Percentiles rank a stretch among this genome's conserved stretches.
Evolutionary conservation across 2,888 invertebrate genomes (phyloP).

Genomic region (Cremastinae sp.): DNA sequence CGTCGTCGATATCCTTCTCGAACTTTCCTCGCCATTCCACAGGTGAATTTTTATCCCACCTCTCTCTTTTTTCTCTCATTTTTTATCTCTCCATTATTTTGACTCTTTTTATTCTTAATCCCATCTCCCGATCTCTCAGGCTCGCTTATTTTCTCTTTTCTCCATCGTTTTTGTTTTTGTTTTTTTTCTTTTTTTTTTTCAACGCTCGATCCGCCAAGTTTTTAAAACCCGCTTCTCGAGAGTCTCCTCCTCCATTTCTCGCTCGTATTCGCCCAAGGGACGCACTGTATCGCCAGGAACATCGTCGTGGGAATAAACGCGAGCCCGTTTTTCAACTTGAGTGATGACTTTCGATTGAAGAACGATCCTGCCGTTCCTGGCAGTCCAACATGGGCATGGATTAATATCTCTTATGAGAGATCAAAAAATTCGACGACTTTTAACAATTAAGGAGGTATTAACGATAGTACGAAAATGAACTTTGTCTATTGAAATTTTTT

Average conservation of each 20-base stretch:
- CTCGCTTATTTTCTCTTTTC: conserved; percentile 1
- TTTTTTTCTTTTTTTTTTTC: neutral
- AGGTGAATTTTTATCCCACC: conserved; percentile 51
- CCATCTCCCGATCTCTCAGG: conserved; percentile 12
- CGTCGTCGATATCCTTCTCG: conserved; percentile 38
- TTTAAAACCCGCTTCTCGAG: neutral
- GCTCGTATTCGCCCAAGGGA: too few species aligned
- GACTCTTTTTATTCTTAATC: neutral
- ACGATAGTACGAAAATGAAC: too few species aligned
- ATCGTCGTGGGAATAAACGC: neutral
- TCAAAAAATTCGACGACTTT: too few species aligned
- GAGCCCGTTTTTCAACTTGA: conserved; percentile 14
- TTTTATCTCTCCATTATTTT: too few species aligned
- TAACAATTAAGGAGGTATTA: too few species aligned
- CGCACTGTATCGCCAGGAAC: neutral
- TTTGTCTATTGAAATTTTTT: too few species aligned
- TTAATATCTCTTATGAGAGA: too few species aligned
- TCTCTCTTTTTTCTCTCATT: conserved; percentile 26
- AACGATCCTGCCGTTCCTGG: neutral
- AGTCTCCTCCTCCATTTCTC: too few species aligned
- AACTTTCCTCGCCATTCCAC: conserved; percentile 39
- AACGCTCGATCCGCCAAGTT: neutral
- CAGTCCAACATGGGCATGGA: too few species aligned
- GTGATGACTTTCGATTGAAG: conserved; percentile 14
- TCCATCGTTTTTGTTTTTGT: neutral